Base-by-base conservation (phyloP, 2,888 invertebrate species). In the Magallana nippona region DNA sequence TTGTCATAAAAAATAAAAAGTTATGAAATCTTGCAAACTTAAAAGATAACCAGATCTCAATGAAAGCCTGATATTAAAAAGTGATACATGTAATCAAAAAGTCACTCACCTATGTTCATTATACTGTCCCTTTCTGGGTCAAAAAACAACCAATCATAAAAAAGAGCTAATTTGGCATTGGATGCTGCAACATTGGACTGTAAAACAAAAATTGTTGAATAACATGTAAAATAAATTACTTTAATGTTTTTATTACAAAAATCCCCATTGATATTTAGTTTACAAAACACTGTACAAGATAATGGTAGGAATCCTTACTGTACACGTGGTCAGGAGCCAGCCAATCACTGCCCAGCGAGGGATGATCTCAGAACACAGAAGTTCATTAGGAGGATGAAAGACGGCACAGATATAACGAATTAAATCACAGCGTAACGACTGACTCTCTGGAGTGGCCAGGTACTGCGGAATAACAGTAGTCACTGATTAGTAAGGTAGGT, bases 311-410 rank as follows among this genome's bases (percentile, higher is more conserved):
- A 78, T 55, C 88, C 93, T 90, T 88, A 94, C 94, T 62, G 98
- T 98, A 93, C 97, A 98, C 17, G 98, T 97, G 77, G 97, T 97
- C 84, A 98, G 95, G 11, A 98, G 95, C 98, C 98, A 98, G 83
- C 98, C 98, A 92, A 98, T 98, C 78, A 98, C 97, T 87, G 98
- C 98, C 98, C 98, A 98, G 90, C 98, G 95, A 89, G 98, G 98
- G 94, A 98, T 98, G 94, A 98, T 97, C 93, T 98, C 98, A n/a
- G 98, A 98, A 94, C 97, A 97, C 82, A 98, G 95, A 80, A 98
- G 95, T 94, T 98, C 98, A 94, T 98, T 98, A 60, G 98, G 97
- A 79, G 98, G 98, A 95, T 98, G 98, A 93, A 98, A 98, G 2
- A 98, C 97, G 86, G 97, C 97, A 89, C 98, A 98, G 90, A 98